Conservation (phyloP, 2,113 vertebrate species). For the Neomonachus schauinslandi region DNA sequence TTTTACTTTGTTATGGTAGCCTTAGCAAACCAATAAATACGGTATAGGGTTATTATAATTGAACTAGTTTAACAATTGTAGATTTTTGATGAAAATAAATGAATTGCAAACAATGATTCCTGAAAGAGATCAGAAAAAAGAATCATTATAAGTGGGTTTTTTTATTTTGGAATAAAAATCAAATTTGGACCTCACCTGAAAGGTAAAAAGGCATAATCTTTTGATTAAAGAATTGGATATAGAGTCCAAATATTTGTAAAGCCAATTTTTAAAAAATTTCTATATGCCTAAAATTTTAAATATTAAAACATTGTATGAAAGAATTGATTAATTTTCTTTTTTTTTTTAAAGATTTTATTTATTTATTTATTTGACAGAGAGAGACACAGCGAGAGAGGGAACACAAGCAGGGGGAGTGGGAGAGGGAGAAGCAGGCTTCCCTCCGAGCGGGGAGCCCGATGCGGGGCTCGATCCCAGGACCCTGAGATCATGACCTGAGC, state of each 20-base stretch:
- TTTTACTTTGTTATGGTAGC: neutral
- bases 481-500: too few species aligned
- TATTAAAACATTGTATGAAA: neutral
- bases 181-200: neutral
- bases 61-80: neutral
- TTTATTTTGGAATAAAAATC: neutral
- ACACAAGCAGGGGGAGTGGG: too few species aligned
- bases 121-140: neutral
- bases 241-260: neutral
- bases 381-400: too few species aligned
- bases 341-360: too few species aligned
- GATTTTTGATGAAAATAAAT: neutral
- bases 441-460: too few species aligned
- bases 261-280: neutral
- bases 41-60: neutral
- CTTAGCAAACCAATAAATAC: neutral
- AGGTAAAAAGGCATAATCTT: neutral
- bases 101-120: neutral
- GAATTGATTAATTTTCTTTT: neutral
- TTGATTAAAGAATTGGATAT: neutral
- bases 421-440: too few species aligned
- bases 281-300: neutral
- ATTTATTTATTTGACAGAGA: too few species aligned
- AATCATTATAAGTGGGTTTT: neutral
- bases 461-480: too few species aligned